Base-by-base conservation (phyloP, 2,888 invertebrate species). In the Catocala nupta region DNA sequence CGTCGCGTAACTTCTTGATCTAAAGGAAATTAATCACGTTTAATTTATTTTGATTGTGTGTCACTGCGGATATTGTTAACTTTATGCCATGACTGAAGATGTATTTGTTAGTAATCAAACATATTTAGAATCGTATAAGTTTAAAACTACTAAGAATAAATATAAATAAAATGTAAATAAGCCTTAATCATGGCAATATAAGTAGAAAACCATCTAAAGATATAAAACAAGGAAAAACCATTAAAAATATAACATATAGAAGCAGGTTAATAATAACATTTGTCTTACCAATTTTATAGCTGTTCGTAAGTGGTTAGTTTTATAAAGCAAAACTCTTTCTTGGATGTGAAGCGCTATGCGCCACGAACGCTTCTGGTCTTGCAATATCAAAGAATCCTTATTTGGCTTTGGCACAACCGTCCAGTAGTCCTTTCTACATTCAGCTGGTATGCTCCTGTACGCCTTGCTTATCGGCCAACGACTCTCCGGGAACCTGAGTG, bases 1-100 rank as follows among this genome's bases (percentile, higher is more conserved):
- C 80, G 70, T 95, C 95, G 3, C 95, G 90, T 2, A 95, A 75
- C 83, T 95, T 95, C 86, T 96, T 93, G 1, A 92, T 49, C 92
- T 92, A 83, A 25, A 80, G 83, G 16, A 47, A 56, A 64, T n/a
- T 36, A 25, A 8, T 10, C 0, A 13, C 7, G 33, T 48, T 25
- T 10, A 10, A n/a, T n/a, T 25, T 25, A 25, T 25, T 25, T 25
- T 25, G 25, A 3, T 25, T 25, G 25, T 25, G 25, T 25, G 25
- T 25, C 25, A 25, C 25, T 25, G 25, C 25, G 25, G 25, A 25
- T 25, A 25, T 25, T 3, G 25, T 25, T 25, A 25, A 25, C 3
- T 25, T 25, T 25, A 25, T 25, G 25, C 25, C 25, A 25, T 3
- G 3, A 25, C 25, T 25, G 3, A 25, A 25, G 25, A 25, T 25